These are phyloP conservation scores for Bombyx huttoni DNA, from an alignment of 2,888 invertebrate genomes.

Conservation along the genomic window DNA sequence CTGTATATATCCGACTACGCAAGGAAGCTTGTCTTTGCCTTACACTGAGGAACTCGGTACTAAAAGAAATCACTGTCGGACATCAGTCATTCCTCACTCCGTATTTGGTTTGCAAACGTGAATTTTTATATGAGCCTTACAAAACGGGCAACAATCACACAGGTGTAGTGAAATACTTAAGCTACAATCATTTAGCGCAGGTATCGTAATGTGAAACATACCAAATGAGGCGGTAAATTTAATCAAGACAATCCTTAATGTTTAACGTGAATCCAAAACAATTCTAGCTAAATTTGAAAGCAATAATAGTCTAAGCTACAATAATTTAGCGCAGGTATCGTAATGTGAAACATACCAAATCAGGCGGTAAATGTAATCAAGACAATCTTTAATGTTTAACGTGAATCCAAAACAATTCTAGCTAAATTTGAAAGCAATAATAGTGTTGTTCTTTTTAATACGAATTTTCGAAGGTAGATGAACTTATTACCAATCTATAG, in stretches of 20 bases:
- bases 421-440: too few species aligned
- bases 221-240: not conserved
- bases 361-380: not conserved
- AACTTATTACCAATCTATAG: too few species aligned
- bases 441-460: too few species aligned
- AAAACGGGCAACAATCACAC: constrained; percentile 43
- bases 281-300: too few species aligned
- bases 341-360: constrained; percentile 23
- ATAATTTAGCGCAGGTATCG: too few species aligned
- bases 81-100: constrained; percentile 36
- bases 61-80: constrained; percentile 60
- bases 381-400: not conserved
- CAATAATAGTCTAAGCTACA: too few species aligned
- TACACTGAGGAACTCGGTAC: constrained; percentile 44
- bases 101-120: constrained; percentile 47
- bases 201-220: constrained; percentile 27
- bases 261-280: not conserved
- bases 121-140: constrained; percentile 39
- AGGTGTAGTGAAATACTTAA: constrained; percentile 24
- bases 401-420: too few species aligned
- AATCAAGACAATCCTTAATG: not conserved
- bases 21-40: constrained; percentile 61
- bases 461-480: too few species aligned
- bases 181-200: constrained; percentile 13
- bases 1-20: constrained; percentile 38